A percentile compares a stretch with the other conserved stretches of the same genome.
phyloP scores from a whole-genome alignment of 1,140 invertebrate genomes.

The Caenorhabditis briggsae region DNA sequence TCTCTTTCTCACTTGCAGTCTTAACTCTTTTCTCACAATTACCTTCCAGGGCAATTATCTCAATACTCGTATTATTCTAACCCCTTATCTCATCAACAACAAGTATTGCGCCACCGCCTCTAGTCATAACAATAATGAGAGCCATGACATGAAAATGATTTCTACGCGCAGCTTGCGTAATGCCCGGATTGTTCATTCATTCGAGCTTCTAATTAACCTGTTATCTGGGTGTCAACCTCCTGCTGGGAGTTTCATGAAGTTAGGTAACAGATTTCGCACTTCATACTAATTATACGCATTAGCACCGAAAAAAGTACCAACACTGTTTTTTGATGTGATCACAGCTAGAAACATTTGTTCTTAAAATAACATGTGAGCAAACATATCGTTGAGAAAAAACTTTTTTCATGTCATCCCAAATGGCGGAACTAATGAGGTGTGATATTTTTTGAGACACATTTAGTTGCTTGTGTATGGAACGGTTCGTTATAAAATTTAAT shows the following conservation, averaged over 20 bases:
- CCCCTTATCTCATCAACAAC: slow-evolving; percentile 51
- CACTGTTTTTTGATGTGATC: neutral
- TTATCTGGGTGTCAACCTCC: slow-evolving; percentile 36
- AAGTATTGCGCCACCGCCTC: slow-evolving; percentile 4
- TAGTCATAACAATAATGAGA: slow-evolving; percentile 40
- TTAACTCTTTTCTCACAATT: slow-evolving; percentile 26
- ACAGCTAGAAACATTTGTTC: slow-evolving; percentile 13
- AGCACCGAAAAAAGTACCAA: neutral
- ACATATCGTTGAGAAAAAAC: neutral
- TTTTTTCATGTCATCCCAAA: neutral
- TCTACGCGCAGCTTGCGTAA: slow-evolving; percentile 1
- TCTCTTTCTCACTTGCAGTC: too few relatives aligned
- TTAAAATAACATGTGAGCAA: neutral
- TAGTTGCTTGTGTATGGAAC: neutral
- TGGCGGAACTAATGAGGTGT: neutral
- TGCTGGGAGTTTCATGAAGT: slow-evolving; percentile 22
- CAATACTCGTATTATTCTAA: slow-evolving; percentile 27
- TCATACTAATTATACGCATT: neutral
- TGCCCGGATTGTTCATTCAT: neutral
- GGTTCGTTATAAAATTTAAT: too few relatives aligned
- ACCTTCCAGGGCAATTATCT: neutral
- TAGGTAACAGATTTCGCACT: neutral
- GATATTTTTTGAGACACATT: neutral
- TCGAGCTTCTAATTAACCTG: slow-evolving; percentile 34
- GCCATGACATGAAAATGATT: slow-evolving; percentile 44